Conservation (phyloP, 1,140 invertebrate species). For the Armadillidium nasatum region DNA sequence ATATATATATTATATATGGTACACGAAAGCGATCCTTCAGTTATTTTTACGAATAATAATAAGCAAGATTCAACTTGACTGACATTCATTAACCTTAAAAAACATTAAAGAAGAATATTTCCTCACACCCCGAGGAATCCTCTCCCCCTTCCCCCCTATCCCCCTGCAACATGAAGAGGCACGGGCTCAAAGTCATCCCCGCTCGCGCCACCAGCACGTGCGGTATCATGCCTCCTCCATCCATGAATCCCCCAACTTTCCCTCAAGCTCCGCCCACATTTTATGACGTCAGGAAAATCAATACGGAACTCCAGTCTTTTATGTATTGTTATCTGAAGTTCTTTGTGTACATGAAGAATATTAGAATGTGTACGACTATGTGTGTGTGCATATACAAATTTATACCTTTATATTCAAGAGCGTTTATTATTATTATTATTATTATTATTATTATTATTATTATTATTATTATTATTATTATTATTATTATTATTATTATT, state of each 20-base stretch:
- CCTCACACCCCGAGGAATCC: no score
- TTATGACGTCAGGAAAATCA: not conserved
- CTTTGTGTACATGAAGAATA: slow-evolving; percentile 5
- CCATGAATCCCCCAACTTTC: not conserved
- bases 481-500: no score
- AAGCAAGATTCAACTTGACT: not conserved
- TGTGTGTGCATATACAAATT: not conserved
- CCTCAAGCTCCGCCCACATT: slow-evolving; percentile 3
- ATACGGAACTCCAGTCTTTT: slow-evolving; percentile 1
- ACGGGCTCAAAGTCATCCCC: not conserved
- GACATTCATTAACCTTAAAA: not conserved
- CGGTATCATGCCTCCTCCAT: not conserved
- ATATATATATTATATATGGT: no score
- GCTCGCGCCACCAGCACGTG: not conserved
- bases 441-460: no score
- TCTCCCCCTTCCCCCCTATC: no score
- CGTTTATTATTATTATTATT: no score
- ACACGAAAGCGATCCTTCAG: no score
- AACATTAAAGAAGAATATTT: no score
- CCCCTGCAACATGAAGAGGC: not conserved
- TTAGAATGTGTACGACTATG: not conserved
- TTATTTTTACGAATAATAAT: slow-evolving; percentile 7
- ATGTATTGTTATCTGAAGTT: slow-evolving; percentile 9
- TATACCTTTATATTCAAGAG: not conserved
- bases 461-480: no score